Conservation (phyloP, 2,113 vertebrate species). For the Tupaia tana region DNA sequence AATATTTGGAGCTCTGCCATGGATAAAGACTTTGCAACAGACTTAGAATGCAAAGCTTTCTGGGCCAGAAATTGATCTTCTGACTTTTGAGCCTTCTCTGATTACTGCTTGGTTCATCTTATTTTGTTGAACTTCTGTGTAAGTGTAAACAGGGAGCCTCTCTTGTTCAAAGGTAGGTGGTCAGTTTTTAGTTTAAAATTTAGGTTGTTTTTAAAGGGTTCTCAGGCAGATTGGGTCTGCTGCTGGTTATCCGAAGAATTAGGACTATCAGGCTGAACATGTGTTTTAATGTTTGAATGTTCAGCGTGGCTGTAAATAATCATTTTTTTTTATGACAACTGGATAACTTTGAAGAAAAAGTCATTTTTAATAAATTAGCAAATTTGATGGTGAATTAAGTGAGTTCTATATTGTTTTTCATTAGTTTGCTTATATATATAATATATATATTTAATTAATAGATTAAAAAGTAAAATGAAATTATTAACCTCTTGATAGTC, state of each 20-base stretch:
- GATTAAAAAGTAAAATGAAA: constrained; percentile 23
- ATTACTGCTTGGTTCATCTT: constrained; percentile 64
- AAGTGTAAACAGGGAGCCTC: constrained; percentile 11
- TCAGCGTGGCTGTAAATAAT: not conserved
- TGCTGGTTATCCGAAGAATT: constrained; percentile 48
- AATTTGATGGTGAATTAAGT: constrained; percentile 44
- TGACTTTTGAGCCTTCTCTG: constrained; percentile 71
- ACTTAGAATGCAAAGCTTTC: constrained; percentile 57
- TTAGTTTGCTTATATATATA: not conserved
- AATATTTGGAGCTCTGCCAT: constrained; percentile 28
- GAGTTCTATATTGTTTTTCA: constrained; percentile 52
- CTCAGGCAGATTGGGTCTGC: not conserved
- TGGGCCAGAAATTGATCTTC: constrained; percentile 74
- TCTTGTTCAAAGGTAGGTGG: constrained; percentile 73
- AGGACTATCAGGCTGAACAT: not conserved
- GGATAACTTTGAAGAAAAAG: constrained; percentile 41
- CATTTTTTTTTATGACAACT: constrained; percentile 9
- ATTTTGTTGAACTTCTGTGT: constrained; percentile 62
- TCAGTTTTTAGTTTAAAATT: constrained; percentile 62
- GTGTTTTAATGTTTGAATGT: constrained; percentile 53
- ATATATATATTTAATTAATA: not conserved
- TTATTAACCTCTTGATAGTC: constrained; percentile 53
- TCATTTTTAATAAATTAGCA: constrained; percentile 59
- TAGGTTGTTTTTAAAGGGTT: constrained; percentile 10
- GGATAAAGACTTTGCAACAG: constrained; percentile 25